Evolutionary conservation across 2,797 vertebrate genomes (phyloP), one percentile per base, ranked within the genome.

Genomic region (Eidolon dupreanum): DNA sequence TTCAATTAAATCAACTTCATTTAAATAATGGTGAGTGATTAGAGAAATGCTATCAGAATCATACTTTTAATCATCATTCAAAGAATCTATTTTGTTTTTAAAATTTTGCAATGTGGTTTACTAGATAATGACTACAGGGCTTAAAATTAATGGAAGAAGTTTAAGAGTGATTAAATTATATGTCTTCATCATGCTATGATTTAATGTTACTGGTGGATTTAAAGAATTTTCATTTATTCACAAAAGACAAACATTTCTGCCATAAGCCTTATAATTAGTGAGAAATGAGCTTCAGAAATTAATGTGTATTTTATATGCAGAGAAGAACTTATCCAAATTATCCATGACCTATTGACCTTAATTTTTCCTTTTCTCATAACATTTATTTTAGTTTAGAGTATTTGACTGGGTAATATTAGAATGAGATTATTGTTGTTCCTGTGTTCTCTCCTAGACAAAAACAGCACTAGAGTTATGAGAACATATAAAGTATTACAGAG

Each of bases 1-100:
- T 98, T 98, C 97, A 98, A 95, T 98, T 98, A 98, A 98, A 98
- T 98, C 96, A 98, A 97, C 97, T 97, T 95, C 90, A 94, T 98
- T 98, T 98, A 88, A 97, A 75, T 98, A 97, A 98, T 96, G 90
- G 51, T 88, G 81, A 97, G 85, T 98, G 97, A 98, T 98, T 98
- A 98, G 96, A 98, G 93, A 97, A 97, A 98, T 96, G 93, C 87
- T 98, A 98, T 97, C 93, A 91, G 93, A 96, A 89, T 97, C 81
- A 66, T 95, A 97, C 82, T 97, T 95, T 95, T 95, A 95, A 51
- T 95, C 96, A 82, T 98, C 74, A 97, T 97, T 97, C 96, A 98
- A 95, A 93, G 38, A 97, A 96, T 83, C 75, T 95, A 33, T 94
- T 96, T 98, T 74, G 65, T 53, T 82, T 93, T 70, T 2, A 94